Evolutionary conservation across 2,888 invertebrate species (phyloP).

Genomic region (Caenorhabditis wallacei): DNA sequence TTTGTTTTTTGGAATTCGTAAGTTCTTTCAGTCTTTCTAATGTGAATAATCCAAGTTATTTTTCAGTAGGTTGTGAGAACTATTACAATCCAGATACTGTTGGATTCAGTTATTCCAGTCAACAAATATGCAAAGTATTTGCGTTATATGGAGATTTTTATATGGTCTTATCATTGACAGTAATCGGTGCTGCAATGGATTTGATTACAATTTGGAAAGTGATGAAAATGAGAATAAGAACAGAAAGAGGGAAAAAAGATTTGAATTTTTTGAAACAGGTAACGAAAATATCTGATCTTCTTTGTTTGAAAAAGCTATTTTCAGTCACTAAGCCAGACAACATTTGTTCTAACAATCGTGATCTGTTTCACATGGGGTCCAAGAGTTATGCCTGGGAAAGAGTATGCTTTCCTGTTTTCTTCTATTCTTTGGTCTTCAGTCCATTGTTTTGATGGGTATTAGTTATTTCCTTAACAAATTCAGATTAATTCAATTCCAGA

Average conservation of each 20-base stretch:
- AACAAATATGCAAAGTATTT: conserved; percentile 11
- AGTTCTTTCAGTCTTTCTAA: background rate
- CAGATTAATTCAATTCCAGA: background rate
- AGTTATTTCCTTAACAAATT: background rate
- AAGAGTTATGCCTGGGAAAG: conserved; percentile 7
- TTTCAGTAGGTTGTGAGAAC: conserved; percentile 31
- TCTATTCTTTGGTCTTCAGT: conserved; percentile 34
- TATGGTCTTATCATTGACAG: conserved; percentile 13
- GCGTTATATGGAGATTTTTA: conserved; percentile 28
- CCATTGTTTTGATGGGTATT: conserved; percentile 24
- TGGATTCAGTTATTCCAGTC: conserved; percentile 24
- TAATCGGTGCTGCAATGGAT: conserved; percentile 21
- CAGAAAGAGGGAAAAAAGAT: conserved; percentile 11
- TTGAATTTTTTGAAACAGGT: conserved; percentile 43
- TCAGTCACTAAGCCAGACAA: conserved; percentile 27
- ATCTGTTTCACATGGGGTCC: conserved; percentile 42
- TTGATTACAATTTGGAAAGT: conserved; percentile 27
- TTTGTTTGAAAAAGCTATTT: background rate
- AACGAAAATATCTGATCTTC: too few relatives aligned
- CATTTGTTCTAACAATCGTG: conserved; percentile 25
- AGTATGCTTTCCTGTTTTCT: conserved; percentile 24
- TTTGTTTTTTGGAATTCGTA: conserved; percentile 23
- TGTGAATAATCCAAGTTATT: background rate
- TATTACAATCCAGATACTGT: conserved; percentile 23
- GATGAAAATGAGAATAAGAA: conserved; percentile 9